Evolutionary conservation across 2,797 vertebrate species (phyloP).

Genomic region (Myotis pilosus): DNA sequence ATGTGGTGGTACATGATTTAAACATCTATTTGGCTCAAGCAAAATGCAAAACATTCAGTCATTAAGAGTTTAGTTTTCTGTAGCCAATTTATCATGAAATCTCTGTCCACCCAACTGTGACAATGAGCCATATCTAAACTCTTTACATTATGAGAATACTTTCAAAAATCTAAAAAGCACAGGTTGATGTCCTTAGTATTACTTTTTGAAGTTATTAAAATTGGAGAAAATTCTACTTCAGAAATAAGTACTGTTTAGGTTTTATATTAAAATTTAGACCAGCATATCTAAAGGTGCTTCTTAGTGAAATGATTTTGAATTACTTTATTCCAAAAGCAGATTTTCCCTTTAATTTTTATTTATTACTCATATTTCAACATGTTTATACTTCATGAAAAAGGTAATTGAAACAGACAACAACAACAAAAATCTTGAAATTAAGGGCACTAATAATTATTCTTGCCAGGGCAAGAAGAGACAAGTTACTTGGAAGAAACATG

Average conservation of each 20-base stretch:
- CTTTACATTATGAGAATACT: constrained; percentile 60
- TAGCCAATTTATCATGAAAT: constrained; percentile 70
- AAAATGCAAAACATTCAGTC: constrained; percentile 61
- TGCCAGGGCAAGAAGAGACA: background rate
- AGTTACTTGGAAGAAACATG: background rate
- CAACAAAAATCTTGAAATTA: constrained; percentile 61
- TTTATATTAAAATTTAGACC: constrained; percentile 72
- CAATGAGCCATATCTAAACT: constrained; percentile 79
- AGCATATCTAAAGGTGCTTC: constrained; percentile 72
- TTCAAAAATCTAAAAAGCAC: constrained; percentile 59
- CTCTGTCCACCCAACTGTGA: constrained; percentile 66
- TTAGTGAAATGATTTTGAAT: background rate
- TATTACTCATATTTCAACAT: constrained; percentile 6
- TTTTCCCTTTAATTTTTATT: constrained; percentile 30
- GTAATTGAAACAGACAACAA: constrained; percentile 66
- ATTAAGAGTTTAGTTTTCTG: constrained; percentile 64
- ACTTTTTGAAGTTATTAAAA: constrained; percentile 77
- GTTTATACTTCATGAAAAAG: constrained; percentile 11
- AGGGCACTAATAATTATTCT: constrained; percentile 69
- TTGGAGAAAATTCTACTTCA: constrained; percentile 80
- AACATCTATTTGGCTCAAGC: constrained; percentile 65
- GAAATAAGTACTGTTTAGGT: constrained; percentile 38
- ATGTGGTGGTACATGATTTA: constrained; percentile 67
- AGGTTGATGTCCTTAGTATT: constrained; percentile 63
- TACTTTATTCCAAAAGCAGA: constrained; percentile 58